These are phyloP conservation scores for Nematopogon swammerdamellus DNA, from an alignment of 2,888 invertebrate genomes.

Conservation along the genomic window DNA sequence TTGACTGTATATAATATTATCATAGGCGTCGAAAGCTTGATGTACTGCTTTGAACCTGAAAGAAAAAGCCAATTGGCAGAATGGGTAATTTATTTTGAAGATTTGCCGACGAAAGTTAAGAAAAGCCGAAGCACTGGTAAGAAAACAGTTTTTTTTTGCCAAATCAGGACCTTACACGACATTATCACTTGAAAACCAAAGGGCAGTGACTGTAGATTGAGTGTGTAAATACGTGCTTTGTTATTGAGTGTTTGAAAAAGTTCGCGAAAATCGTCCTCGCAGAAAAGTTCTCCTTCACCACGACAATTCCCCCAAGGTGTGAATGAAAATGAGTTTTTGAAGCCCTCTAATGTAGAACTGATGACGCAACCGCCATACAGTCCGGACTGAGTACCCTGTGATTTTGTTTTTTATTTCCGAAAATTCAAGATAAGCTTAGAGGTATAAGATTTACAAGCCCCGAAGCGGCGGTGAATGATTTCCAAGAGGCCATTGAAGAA, in stretches of 20 bases:
- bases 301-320: constrained; percentile 1
- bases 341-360: background rate
- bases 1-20: background rate
- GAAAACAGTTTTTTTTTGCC: constrained; percentile 1
- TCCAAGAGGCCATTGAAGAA: background rate
- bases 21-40: background rate
- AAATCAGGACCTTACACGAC: constrained; percentile 1
- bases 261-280: background rate
- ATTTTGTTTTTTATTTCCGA: background rate
- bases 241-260: constrained; percentile 1
- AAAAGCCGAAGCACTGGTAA: background rate
- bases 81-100: background rate
- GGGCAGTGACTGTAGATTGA: background rate
- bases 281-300: constrained; percentile 1
- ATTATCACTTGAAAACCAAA: constrained; percentile 1
- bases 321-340: background rate
- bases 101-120: background rate
- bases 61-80: background rate
- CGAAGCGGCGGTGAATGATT: background rate
- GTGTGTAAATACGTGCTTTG: background rate
- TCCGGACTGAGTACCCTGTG: background rate
- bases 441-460: background rate
- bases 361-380: constrained; percentile 1
- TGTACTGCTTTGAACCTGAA: background rate
- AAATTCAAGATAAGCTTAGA: background rate